Evolutionary conservation across 1,140 invertebrate genomes (phyloP), one percentile per base, ranked within the genome.

Genomic region (Drosophila tani): DNA sequence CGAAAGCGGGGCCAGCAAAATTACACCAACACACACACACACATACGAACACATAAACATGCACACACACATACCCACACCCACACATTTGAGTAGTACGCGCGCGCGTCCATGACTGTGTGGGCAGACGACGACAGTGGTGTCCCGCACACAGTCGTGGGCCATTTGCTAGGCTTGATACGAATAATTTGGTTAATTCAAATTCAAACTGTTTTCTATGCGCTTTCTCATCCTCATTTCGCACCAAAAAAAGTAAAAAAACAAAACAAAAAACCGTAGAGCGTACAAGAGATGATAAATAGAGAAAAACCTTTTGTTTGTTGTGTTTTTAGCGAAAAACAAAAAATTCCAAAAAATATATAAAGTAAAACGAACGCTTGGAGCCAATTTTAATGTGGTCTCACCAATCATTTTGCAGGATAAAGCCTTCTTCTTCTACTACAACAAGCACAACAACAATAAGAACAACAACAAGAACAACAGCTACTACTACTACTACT

Each of bases 351-450:
- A 43, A 71, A 43, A 71, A 60, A 46, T 46, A 21, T 59, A 19
- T 46, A 71, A 70, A 57, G 50, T 56, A 73, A 81, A 59, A 64
- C 68, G 66, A 75, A 60, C 41, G 66, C 66, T 76, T 82, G 79
- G 79, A 88, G 81, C 57, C 74, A 81, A 75, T 83, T 92, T 91
- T 92, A 92, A 92, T 88, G 85, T 90, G 83, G 87, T 87, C 88
- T 92, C 84, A 91, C 86, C 86, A 91, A 92, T 92, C 91, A 92
- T 92, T 92, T 91, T 92, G 82, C 91, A 92, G 91, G 91, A 91
- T 87, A 91, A 92, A 92, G 88, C 76, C 85, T 81, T 81, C 91
- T 92, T 76, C 86, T 92, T 75, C 91, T 91, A 91, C 90, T 84
- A 91, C 87, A 74, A 91, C 78, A 79, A 91, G 86, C 85, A 91